phyloP scores from a whole-genome alignment of 1,140 invertebrate species.

The Brachionus plicatilis region DNA sequence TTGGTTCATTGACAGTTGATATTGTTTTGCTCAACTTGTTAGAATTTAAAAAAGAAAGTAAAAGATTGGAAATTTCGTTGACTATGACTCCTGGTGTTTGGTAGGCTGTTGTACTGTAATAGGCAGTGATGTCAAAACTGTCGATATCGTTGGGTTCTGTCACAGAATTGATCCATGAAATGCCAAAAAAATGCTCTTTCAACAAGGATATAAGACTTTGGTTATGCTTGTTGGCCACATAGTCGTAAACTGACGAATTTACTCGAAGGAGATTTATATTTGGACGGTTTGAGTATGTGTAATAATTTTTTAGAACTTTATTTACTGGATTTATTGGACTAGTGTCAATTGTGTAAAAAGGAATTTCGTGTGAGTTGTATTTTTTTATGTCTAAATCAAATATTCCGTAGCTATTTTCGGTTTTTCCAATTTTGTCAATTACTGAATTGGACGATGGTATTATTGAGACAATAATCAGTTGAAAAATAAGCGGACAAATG shows the following conservation, averaged over 20 bases:
- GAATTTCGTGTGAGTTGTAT: conserved; percentile 5
- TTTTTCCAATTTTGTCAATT: conserved; percentile 13
- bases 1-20: conserved; percentile 4
- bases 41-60: not conserved
- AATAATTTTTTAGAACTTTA: not conserved
- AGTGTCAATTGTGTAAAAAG: not conserved
- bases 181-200: conserved; percentile 27
- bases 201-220: not conserved
- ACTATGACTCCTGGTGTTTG: conserved; percentile 20
- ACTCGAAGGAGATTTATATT: not conserved
- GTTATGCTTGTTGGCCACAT: not conserved
- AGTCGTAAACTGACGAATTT: not conserved
- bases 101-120: conserved; percentile 6
- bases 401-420: not conserved
- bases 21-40: not conserved
- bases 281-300: conserved; percentile 1
- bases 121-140: not conserved
- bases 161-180: not conserved
- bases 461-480: not conserved
- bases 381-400: not conserved
- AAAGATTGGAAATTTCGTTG: conserved; percentile 22
- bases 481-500: not conserved
- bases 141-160: not conserved
- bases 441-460: conserved; percentile 23
- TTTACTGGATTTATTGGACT: not conserved